Conservation (phyloP, 1,140 invertebrate species). For the Zophobas atratus region DNA sequence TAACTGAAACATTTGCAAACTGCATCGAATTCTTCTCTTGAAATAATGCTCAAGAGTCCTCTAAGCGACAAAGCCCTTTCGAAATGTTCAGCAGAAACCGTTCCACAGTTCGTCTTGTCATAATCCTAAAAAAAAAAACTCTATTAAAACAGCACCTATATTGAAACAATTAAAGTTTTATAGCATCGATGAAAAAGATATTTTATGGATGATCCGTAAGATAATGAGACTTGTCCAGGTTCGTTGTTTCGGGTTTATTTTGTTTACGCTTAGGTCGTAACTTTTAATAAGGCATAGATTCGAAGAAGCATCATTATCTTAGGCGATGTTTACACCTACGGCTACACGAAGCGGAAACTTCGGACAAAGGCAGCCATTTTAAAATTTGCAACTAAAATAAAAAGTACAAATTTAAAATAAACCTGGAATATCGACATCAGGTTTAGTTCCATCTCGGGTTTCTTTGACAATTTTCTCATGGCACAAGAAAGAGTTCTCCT, state of each 20-base stretch:
- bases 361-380: slow-evolving; percentile 24
- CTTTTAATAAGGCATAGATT: slow-evolving; percentile 61
- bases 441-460: slow-evolving; percentile 76
- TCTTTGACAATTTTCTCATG: slow-evolving; percentile 75
- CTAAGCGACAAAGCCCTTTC: slow-evolving; percentile 75
- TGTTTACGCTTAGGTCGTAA: slow-evolving; percentile 60
- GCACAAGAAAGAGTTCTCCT: slow-evolving; percentile 72
- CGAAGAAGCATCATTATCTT: slow-evolving; percentile 50
- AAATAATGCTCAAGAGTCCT: slow-evolving; percentile 73
- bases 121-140: slow-evolving; percentile 72
- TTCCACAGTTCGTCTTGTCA: slow-evolving; percentile 76
- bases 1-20: slow-evolving; percentile 79
- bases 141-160: slow-evolving; percentile 27
- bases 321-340: slow-evolving; percentile 47
- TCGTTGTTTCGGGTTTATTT: slow-evolving; percentile 47
- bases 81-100: slow-evolving; percentile 73
- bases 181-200: slow-evolving; percentile 16
- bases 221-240: slow-evolving; percentile 25
- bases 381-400: not conserved
- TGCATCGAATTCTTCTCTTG: slow-evolving; percentile 74
- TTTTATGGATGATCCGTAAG: slow-evolving; percentile 15
- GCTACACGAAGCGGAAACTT: slow-evolving; percentile 45
- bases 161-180: slow-evolving; percentile 33
- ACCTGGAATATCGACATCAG: slow-evolving; percentile 73
- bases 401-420: slow-evolving; percentile 26